phyloP scores from a whole-genome alignment of 2,888 invertebrate species.

The Aspidiotus destructor region DNA sequence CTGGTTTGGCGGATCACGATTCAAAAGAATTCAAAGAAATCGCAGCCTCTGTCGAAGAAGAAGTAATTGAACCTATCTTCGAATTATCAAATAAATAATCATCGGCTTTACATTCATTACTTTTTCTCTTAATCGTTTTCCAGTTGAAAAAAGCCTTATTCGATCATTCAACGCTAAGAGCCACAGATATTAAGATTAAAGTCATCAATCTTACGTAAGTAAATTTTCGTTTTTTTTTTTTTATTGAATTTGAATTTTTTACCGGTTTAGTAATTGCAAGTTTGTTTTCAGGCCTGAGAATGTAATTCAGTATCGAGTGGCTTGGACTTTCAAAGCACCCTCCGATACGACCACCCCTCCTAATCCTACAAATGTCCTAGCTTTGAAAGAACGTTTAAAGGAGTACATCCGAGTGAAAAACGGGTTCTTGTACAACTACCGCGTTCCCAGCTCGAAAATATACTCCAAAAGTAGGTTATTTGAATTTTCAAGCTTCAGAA shows the following conservation, averaged over 20 bases:
- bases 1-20: conserved; percentile 51
- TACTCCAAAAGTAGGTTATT: conserved; percentile 43
- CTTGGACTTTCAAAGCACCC: conserved; percentile 51
- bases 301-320: conserved; percentile 55
- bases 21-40: conserved; percentile 55
- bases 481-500: background rate
- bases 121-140: conserved; percentile 34
- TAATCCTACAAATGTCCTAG: conserved; percentile 47
- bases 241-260: background rate
- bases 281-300: conserved; percentile 46
- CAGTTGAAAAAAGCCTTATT: conserved; percentile 51
- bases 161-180: conserved; percentile 46
- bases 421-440: conserved; percentile 46
- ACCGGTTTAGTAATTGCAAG: background rate
- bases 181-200: conserved; percentile 51
- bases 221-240: background rate
- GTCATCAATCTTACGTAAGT: conserved; percentile 54
- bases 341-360: conserved; percentile 43
- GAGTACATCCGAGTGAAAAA: conserved; percentile 46
- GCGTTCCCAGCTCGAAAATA: conserved; percentile 48
- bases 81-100: background rate
- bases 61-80: conserved; percentile 39
- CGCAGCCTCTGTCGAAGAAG: conserved; percentile 50
- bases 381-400: conserved; percentile 46
- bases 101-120: background rate